phyloP scores from a whole-genome alignment of 2,888 invertebrate genomes.

The Athetis lepigone region DNA sequence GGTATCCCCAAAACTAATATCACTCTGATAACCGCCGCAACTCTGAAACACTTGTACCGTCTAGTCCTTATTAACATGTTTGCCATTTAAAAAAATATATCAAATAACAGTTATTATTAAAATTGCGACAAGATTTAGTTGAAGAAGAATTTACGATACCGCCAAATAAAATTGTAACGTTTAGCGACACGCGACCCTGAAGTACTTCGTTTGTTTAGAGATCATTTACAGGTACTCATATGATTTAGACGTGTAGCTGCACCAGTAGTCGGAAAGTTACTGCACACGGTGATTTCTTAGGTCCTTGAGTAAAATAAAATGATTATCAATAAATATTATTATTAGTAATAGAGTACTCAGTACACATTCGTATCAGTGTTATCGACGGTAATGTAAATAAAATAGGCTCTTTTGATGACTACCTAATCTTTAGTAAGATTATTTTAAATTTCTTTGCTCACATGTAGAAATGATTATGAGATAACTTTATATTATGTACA shows the following conservation, averaged over 20 bases:
- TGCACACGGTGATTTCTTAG: conserved; percentile 64
- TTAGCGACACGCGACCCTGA: conserved; percentile 76
- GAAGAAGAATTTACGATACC: background rate
- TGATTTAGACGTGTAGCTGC: conserved; percentile 69
- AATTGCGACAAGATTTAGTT: conserved; percentile 8
- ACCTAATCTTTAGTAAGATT: conserved; percentile 63
- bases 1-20: conserved; percentile 80
- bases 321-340: conserved; percentile 78
- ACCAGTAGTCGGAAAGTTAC: conserved; percentile 66
- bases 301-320: conserved; percentile 71
- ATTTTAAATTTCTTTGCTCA: conserved; percentile 57
- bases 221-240: conserved; percentile 43
- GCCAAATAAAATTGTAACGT: conserved; percentile 85
- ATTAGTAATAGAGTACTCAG: conserved; percentile 63
- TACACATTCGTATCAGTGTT: conserved; percentile 71
- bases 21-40: conserved; percentile 78
- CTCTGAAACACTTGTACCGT: conserved; percentile 71
- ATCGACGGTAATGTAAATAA: conserved; percentile 77
- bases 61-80: conserved; percentile 87
- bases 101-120: conserved; percentile 18
- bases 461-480: conserved; percentile 47
- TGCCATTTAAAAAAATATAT: conserved; percentile 77
- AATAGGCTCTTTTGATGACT: conserved; percentile 69
- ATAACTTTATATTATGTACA: conserved; percentile 33
- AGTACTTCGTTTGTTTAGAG: conserved; percentile 69